Percentiles rank a stretch among this genome's conserved stretches.
Evolutionary conservation across 2,888 invertebrate genomes (phyloP).

Genomic region (Nomada flava): DNA sequence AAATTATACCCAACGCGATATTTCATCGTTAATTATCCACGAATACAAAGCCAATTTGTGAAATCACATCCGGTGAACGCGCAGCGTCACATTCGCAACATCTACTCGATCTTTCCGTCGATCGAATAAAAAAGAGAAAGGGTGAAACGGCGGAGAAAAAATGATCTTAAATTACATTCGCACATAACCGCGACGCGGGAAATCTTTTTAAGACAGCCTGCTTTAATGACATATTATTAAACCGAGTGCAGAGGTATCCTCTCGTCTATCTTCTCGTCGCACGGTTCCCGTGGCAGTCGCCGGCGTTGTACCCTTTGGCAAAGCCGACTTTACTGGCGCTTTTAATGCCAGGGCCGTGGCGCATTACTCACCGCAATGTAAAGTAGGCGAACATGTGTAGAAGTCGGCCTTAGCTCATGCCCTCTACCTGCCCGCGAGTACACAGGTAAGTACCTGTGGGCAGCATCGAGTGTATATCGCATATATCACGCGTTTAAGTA

Average conservation of each 20-base stretch:
- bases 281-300: slow-evolving; percentile 51
- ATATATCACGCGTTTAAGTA: slow-evolving; percentile 73
- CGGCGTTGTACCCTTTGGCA: slow-evolving; percentile 52
- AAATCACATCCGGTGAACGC: slow-evolving; percentile 35
- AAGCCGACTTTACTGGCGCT: slow-evolving; percentile 67
- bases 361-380: slow-evolving; percentile 72
- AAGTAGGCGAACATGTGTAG: slow-evolving; percentile 71
- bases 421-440: slow-evolving; percentile 62
- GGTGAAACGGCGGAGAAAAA: background rate
- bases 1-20: background rate
- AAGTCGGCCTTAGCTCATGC: slow-evolving; percentile 51
- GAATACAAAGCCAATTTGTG: slow-evolving; percentile 3
- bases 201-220: slow-evolving; percentile 29
- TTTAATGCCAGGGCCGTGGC: slow-evolving; percentile 67
- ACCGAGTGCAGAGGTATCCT: slow-evolving; percentile 15
- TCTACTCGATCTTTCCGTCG: background rate
- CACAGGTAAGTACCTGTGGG: slow-evolving; percentile 68
- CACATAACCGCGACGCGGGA: slow-evolving; percentile 40
- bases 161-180: slow-evolving; percentile 28
- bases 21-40: background rate
- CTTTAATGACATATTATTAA: slow-evolving; percentile 66
- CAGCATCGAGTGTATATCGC: slow-evolving; percentile 68
- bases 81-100: background rate
- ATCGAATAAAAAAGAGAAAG: background rate
- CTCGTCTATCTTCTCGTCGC: slow-evolving; percentile 65